Evolutionary conservation across 1,140 invertebrate genomes (phyloP).

Genomic region (Pomacea maculata): DNA sequence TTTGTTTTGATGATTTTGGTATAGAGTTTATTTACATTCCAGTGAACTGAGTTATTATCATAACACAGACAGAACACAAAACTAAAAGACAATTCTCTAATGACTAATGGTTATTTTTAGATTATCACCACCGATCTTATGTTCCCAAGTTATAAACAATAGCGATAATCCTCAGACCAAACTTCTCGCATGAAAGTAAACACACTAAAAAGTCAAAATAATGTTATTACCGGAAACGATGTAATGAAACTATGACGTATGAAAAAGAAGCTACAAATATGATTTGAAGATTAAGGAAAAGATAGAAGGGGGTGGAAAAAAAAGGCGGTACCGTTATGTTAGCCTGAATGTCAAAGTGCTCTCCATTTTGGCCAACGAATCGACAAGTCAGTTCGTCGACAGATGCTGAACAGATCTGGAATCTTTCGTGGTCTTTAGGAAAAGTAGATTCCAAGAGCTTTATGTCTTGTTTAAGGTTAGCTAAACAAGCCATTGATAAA

Average conservation of each 20-base stretch:
- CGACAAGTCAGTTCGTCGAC: conserved; percentile 97
- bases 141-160: background rate
- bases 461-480: conserved; percentile 97
- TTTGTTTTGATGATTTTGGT: too few species aligned
- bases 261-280: background rate
- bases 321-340: conserved; percentile 81
- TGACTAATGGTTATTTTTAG: background rate
- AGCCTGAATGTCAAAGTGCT: conserved; percentile 95
- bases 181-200: background rate
- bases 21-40: too few species aligned
- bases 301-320: conserved; percentile 32
- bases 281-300: conserved; percentile 54
- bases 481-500: conserved; percentile 90
- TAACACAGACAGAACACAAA: too few species aligned
- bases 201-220: background rate
- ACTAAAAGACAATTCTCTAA: too few species aligned
- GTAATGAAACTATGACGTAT: background rate
- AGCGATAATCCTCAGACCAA: background rate
- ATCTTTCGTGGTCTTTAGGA: conserved; percentile 93
- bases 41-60: too few species aligned
- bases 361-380: conserved; percentile 93
- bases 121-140: background rate
- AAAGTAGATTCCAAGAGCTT: conserved; percentile 94
- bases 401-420: conserved; percentile 87
- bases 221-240: background rate